These are phyloP conservation scores for Laticauda colubrina DNA, from an alignment of 2,113 vertebrate species.

Conservation along the genomic window DNA sequence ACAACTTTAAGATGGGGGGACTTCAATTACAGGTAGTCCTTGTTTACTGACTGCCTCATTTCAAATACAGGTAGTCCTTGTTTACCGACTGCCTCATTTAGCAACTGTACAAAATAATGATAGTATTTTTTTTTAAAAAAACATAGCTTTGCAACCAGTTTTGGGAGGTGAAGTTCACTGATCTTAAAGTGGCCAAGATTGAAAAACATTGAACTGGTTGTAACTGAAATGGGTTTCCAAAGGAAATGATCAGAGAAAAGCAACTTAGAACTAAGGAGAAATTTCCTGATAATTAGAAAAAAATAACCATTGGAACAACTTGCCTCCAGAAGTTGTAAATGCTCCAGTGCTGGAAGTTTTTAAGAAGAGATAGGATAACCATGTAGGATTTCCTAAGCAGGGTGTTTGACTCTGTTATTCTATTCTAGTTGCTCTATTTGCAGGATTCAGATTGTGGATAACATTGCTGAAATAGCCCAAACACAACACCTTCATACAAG, in stretches of 20 bases:
- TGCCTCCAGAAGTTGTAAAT: no score
- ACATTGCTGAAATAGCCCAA: not conserved
- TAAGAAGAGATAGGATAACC: no score
- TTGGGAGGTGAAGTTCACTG: not conserved
- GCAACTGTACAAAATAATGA: not conserved
- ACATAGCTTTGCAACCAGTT: not conserved
- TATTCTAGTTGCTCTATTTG: not conserved
- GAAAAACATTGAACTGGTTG: not conserved
- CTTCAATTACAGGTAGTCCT: not conserved
- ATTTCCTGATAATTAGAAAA: no score
- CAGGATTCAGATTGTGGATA: not conserved
- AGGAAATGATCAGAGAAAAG: not conserved
- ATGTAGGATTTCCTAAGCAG: no score
- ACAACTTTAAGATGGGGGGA: not conserved
- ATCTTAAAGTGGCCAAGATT: not conserved
- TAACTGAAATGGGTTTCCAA: not conserved
- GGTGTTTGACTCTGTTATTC: no score
- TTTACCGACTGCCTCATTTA: not conserved
- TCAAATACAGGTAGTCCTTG: not conserved
- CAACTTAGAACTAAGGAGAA: no score
- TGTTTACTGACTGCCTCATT: not conserved
- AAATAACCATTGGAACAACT: no score
- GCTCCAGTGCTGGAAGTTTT: no score
- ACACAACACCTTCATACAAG: not conserved
- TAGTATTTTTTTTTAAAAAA: not conserved